Base-by-base conservation (phyloP, 2,888 invertebrate genomes). In the Dryocosmus kuriphilus region DNA sequence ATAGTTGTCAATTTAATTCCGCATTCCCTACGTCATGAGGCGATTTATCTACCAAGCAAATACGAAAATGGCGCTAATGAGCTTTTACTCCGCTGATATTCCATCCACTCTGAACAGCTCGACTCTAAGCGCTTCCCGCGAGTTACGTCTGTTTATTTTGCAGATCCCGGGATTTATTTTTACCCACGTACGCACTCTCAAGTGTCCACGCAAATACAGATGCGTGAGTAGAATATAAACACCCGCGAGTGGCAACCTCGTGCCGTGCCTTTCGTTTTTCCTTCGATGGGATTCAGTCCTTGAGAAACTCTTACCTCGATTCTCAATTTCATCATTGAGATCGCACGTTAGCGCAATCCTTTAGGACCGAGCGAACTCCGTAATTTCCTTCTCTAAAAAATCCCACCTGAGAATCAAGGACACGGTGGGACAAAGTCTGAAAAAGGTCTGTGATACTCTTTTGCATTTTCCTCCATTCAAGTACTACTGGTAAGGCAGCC, bases 181-280 rank as follows among this genome's bases (percentile, higher is more conserved):
- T 71, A 71, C 71, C 30, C 30, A 30, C 51, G 51, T 46, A 71
- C 51, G 71, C 24, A 65, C 65, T 65, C 38, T 65, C 65, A 65
- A 65, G 32, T 62, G 62, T 62, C 62, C 62, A 62, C 19, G 32
- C 32, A 65, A 38, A 41, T 24, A 41, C 16, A 41, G 11, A 46
- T 27, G 46, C 46, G 67, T 71, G 46, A 51, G 71, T 19, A 51
- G 71, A 71, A 71, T 71, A 67, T 67, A 51, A n/a, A 51, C 30
- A 51, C 30, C 51, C 71, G 71, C 57, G 11, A 57, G 57, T 57
- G 57, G 57, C 71, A 71, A 41, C 51, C 71, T 79, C 83, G 76
- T 79, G 75, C 78, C 79, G 79, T 83, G 87, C 90, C 90, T 91
- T 91, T 91, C 91, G 88, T 90, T 91, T 91, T 91, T 89, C 91